Percentiles rank a stretch among this genome's conserved stretches.
Evolutionary conservation across 2,888 invertebrate species (phyloP).

Genomic region (Drosophila antonietae): DNA sequence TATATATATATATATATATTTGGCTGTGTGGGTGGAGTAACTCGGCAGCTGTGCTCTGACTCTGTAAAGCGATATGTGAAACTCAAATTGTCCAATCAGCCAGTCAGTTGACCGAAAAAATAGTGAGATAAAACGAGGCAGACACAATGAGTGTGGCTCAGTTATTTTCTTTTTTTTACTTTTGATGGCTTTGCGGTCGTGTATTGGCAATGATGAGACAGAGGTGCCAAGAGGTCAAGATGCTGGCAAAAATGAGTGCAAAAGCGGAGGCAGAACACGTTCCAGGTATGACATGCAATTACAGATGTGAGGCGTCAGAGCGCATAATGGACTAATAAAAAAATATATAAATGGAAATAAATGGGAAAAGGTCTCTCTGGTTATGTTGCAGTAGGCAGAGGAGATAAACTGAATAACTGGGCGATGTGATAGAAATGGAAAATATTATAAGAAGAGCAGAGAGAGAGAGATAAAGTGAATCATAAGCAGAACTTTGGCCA

Average conservation of each 20-base stretch:
- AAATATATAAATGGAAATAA: neutral
- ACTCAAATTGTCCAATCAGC: conserved; percentile 25
- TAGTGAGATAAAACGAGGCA: neutral
- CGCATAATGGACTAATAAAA: conserved; percentile 9
- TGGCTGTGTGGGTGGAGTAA: conserved; percentile 26
- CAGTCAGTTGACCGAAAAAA: conserved; percentile 15
- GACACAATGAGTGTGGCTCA: conserved; percentile 23
- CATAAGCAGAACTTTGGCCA: too few species aligned
- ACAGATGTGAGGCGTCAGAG: conserved; percentile 17
- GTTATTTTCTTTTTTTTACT: conserved; percentile 7
- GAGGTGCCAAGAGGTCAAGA: conserved; percentile 57
- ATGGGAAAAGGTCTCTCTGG: neutral
- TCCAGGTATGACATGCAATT: conserved; percentile 10
- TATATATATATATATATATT: conserved; percentile 1
- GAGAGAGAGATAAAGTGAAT: too few species aligned
- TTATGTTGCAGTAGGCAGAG: neutral
- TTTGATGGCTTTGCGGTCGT: conserved; percentile 66
- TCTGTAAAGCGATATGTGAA: conserved; percentile 53
- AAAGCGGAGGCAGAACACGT: conserved; percentile 21
- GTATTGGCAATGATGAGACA: conserved; percentile 28
- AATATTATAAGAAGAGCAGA: neutral
- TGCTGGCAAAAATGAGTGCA: conserved; percentile 55
- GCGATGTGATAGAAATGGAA: neutral
- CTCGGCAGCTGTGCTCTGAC: conserved; percentile 21
- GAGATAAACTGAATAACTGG: neutral